These are phyloP conservation scores for Smittia aterrima DNA, from an alignment of 2,888 invertebrate species.

Conservation along the genomic window DNA sequence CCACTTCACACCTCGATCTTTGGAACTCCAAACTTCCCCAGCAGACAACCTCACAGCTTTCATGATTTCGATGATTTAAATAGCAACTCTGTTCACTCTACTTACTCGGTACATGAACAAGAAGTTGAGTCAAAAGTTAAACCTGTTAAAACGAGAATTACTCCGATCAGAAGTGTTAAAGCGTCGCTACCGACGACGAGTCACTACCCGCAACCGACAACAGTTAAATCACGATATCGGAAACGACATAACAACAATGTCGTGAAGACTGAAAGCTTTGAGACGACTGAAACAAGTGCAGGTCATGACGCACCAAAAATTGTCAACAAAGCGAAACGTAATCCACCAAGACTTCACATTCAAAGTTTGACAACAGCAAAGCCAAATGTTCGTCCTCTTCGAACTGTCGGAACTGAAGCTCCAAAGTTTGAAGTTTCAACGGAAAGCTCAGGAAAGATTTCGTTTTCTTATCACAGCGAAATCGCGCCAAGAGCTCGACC, in stretches of 20 bases:
- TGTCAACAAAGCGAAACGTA: neutral
- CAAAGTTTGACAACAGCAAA: slow-evolving; percentile 30
- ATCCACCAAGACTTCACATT: neutral
- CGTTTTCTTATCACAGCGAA: neutral
- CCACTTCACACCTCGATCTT: slow-evolving; percentile 29
- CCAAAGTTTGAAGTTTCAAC: neutral
- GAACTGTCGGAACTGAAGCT: neutral
- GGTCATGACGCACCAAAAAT: neutral
- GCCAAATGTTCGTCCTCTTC: neutral
- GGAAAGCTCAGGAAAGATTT: neutral
- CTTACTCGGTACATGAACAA: neutral
- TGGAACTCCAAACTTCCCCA: neutral
- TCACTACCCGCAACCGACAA: neutral
- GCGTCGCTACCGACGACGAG: neutral
- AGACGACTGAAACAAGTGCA: neutral
- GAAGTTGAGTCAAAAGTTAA: slow-evolving; percentile 18
- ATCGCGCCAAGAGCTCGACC: no score
- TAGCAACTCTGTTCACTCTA: neutral
- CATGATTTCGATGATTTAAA: slow-evolving; percentile 27
- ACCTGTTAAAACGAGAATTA: slow-evolving; percentile 19
- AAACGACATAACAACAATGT: slow-evolving; percentile 11
- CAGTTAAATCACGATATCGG: neutral
- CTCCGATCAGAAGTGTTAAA: neutral
- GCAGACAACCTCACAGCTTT: neutral
- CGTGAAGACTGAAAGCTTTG: neutral